A percentile compares a stretch with the other conserved stretches of the same genome.
phyloP scores from a whole-genome alignment of 2,888 invertebrate genomes.

The Glyphotaelius pellucidus region DNA sequence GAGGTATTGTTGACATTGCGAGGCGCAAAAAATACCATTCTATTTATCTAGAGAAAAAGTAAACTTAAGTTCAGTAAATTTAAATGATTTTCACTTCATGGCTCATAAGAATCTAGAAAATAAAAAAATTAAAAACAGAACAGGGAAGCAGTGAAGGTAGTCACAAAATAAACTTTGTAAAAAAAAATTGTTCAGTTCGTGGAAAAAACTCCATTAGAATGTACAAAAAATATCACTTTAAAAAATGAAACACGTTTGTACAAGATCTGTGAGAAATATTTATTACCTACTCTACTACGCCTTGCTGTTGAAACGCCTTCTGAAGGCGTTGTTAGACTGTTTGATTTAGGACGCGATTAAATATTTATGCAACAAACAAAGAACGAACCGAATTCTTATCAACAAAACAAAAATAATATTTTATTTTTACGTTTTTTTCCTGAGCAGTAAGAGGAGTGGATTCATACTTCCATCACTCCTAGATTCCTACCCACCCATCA shows the following conservation, averaged over 20 bases:
- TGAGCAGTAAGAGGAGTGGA: too few relatives aligned
- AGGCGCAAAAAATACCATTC: too few relatives aligned
- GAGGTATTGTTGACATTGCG: too few relatives aligned
- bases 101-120: too few relatives aligned
- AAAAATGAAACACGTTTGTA: not conserved
- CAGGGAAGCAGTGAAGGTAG: conserved; percentile 10
- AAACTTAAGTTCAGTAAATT: too few relatives aligned
- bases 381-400: not conserved
- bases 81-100: too few relatives aligned
- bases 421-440: too few relatives aligned
- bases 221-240: not conserved
- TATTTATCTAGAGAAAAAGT: too few relatives aligned
- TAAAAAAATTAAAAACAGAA: not conserved
- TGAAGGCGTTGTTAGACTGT: not conserved
- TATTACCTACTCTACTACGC: not conserved
- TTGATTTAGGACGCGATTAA: not conserved
- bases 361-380: not conserved
- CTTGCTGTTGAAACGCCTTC: not conserved
- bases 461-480: too few relatives aligned
- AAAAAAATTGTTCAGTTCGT: not conserved
- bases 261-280: not conserved
- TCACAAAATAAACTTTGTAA: not conserved
- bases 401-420: not conserved
- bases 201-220: not conserved
- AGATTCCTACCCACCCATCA: too few relatives aligned